phyloP scores from a whole-genome alignment of 2,797 vertebrate genomes.

The Prunella strophiata region DNA sequence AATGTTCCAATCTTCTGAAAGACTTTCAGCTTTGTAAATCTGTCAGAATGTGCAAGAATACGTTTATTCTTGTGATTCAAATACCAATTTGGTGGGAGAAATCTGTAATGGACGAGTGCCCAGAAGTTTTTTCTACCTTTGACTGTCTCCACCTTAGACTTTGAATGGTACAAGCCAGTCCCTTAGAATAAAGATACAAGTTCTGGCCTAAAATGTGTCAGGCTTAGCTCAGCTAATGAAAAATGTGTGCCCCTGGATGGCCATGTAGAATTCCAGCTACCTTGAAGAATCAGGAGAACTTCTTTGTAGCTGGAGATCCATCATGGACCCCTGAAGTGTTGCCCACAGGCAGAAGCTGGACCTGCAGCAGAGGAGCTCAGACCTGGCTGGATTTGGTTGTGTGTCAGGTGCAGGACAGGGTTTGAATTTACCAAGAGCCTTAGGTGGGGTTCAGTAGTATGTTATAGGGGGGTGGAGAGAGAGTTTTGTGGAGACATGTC shows the following conservation, averaged over 20 bases:
- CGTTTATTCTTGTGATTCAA: background rate
- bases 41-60: background rate
- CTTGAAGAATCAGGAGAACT: background rate
- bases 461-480: background rate
- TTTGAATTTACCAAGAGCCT: background rate
- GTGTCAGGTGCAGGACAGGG: background rate
- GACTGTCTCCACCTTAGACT: background rate
- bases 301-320: background rate
- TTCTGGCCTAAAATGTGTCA: background rate
- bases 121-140: background rate
- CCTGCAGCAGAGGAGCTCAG: background rate
- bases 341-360: background rate
- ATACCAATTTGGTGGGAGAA: background rate
- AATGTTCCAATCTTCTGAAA: background rate
- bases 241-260: background rate
- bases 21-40: background rate
- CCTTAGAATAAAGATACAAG: background rate
- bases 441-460: accelerated
- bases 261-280: background rate
- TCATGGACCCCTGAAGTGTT: background rate
- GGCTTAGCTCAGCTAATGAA: background rate
- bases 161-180: background rate
- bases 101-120: background rate
- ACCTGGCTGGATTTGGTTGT: background rate
- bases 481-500: background rate